phyloP scores from a whole-genome alignment of 1,140 invertebrate species.

The Chlorops oryzae region DNA sequence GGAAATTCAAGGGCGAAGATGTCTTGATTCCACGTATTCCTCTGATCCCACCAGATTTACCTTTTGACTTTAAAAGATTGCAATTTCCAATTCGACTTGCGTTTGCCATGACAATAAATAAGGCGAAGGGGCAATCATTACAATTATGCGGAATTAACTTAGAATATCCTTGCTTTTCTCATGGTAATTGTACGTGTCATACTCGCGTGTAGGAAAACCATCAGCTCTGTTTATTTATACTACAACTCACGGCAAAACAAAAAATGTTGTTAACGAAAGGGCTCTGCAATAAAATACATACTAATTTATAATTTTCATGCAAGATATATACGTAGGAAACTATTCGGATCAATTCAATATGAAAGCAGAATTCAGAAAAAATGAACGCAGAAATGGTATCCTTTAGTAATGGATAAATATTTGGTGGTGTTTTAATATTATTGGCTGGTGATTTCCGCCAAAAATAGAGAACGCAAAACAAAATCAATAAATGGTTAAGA shows the following conservation, averaged over 20 bases:
- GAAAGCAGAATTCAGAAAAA: too few species aligned
- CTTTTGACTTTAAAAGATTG: slow-evolving; percentile 42
- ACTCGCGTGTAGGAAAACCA: slow-evolving; percentile 17
- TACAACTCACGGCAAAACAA: slow-evolving; percentile 31
- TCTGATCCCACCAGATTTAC: slow-evolving; percentile 15
- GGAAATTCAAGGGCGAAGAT: slow-evolving; percentile 45
- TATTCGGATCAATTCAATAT: too few species aligned
- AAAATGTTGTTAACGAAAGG: slow-evolving; percentile 35
- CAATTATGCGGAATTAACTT: slow-evolving; percentile 42
- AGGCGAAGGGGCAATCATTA: slow-evolving; percentile 52
- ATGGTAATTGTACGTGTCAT: slow-evolving; percentile 49
- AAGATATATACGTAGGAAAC: too few species aligned
- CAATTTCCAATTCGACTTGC: slow-evolving; percentile 48
- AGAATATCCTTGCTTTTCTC: slow-evolving; percentile 39
- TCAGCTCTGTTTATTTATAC: slow-evolving; percentile 19
- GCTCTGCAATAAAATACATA: slow-evolving; percentile 9
- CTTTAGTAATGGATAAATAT: too few species aligned
- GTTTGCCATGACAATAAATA: slow-evolving; percentile 53
- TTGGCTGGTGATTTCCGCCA: too few species aligned
- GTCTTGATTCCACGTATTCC: slow-evolving; percentile 48
- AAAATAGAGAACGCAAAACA: too few species aligned
- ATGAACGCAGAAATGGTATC: too few species aligned
- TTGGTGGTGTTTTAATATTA: too few species aligned
- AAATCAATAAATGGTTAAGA: too few species aligned
- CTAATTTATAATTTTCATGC: too few species aligned